Base-by-base conservation (phyloP, 2,797 vertebrate genomes). In the Moxostoma hubbsi region DNA sequence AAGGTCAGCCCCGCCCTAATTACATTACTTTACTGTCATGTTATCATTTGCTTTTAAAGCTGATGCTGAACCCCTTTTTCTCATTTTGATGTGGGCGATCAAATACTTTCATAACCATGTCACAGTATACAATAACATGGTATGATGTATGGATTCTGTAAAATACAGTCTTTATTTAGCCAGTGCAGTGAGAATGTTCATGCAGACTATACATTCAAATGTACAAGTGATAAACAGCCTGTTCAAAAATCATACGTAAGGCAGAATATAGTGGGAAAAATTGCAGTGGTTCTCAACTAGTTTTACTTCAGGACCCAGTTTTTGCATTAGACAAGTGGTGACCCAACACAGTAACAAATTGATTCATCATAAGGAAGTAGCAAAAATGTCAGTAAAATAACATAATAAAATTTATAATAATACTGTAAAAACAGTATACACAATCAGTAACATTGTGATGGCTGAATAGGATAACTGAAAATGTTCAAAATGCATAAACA, bases 1-100 rank as follows among this genome's bases (percentile, higher is more conserved):
- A 93, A 93, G 93, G 92, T 93, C 92, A 93, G 85, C 66, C 82
- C 69, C 87, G 83, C 88, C 87, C 89, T 85, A 90, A 89, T 90
- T 82, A 74, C 89, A 92, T 92, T 92, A 93, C 92, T 86, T 90
- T 84, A 49, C 86, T 90, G 89, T 89, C 90, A 92, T 92, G 93
- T 92, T 87, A 92, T 85, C 82, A 89, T 92, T 92, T 89, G 86
- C 92, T 90, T 89, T 92, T 89, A 88, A 89, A 89, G 83, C 83
- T 83, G 84, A 86, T 81, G 80, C 89, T 67, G 15, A 55, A 81
- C 70, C 62, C 46, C 16, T 57, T 73, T 77, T 74, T 73, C 24
- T 66, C 57, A 15, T 66, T 73, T 57, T 71, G 77, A 75, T 58
- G 18, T 80, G 16, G 43, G 49, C 24, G 65, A 77, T 79, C 73